phyloP scores from a whole-genome alignment of 2,113 vertebrate species.

The Neopipo cinnamomea region DNA sequence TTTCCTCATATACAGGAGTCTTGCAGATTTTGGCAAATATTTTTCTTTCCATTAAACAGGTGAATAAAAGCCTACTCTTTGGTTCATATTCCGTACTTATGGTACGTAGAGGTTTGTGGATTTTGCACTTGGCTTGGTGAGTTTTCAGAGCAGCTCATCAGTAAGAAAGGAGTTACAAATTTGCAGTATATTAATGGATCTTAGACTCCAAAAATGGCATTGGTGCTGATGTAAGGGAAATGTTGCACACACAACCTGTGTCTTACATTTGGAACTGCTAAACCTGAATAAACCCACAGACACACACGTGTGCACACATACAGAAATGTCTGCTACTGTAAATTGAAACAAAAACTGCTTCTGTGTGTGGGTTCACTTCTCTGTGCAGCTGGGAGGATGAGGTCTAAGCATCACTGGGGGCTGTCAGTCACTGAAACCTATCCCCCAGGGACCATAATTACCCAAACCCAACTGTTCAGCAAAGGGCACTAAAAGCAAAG shows the following conservation, averaged over 20 bases:
- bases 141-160: background rate
- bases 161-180: slow-evolving; percentile 1
- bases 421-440: slow-evolving; percentile 19
- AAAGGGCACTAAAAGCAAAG: background rate
- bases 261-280: background rate
- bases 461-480: slow-evolving; percentile 14
- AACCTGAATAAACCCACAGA: background rate
- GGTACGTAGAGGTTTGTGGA: background rate
- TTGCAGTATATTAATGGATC: background rate
- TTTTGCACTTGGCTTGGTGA: background rate
- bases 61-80: background rate
- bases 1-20: background rate
- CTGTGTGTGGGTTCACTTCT: slow-evolving; percentile 31
- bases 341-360: slow-evolving; percentile 23
- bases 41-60: background rate
- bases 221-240: slow-evolving; percentile 35
- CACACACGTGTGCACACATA: background rate
- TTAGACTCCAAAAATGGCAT: background rate
- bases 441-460: slow-evolving; percentile 2
- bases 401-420: background rate
- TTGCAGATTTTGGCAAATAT: background rate
- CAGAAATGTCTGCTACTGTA: slow-evolving; percentile 5
- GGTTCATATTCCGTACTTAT: background rate
- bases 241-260: background rate
- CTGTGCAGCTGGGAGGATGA: background rate